Percentiles rank a stretch among this genome's conserved stretches.
phyloP scores from a whole-genome alignment of 2,113 vertebrate species.

The Mungos mungo region DNA sequence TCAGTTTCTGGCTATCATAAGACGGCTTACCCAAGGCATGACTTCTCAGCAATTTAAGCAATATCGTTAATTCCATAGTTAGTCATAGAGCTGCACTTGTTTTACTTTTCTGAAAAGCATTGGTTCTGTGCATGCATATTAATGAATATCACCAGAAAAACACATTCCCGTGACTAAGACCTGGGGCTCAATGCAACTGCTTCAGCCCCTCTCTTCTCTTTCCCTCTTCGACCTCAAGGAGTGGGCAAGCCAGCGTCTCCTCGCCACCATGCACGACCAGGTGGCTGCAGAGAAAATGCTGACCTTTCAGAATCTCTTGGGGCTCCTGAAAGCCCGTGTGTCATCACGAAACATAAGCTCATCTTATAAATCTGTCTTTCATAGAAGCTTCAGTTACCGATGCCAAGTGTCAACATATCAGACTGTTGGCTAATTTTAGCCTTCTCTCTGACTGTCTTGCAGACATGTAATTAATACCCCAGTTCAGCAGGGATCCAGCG shows the following conservation, averaged over 20 bases:
- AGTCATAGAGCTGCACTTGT: not conserved
- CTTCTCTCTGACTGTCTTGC: not conserved
- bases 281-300: not conserved
- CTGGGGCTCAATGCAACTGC: not conserved
- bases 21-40: not conserved
- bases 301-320: not conserved
- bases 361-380: not conserved
- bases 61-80: not conserved
- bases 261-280: rapidly evolving
- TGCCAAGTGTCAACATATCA: slow-evolving; percentile 29
- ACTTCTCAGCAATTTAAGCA: not conserved
- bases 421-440: slow-evolving; percentile 57
- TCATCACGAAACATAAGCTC: not conserved
- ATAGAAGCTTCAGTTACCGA: not conserved
- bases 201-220: not conserved
- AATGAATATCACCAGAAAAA: not conserved
- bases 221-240: not conserved
- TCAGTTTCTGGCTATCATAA: not conserved
- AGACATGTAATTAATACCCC: not conserved
- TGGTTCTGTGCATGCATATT: not conserved
- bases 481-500: not conserved
- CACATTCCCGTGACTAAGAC: not conserved
- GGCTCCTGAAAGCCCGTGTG: not conserved
- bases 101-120: not conserved
- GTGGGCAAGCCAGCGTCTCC: not conserved